These are phyloP conservation scores for Campylomormyrus numenius DNA, from an alignment of 2,113 vertebrate species.

Conservation along the genomic window DNA sequence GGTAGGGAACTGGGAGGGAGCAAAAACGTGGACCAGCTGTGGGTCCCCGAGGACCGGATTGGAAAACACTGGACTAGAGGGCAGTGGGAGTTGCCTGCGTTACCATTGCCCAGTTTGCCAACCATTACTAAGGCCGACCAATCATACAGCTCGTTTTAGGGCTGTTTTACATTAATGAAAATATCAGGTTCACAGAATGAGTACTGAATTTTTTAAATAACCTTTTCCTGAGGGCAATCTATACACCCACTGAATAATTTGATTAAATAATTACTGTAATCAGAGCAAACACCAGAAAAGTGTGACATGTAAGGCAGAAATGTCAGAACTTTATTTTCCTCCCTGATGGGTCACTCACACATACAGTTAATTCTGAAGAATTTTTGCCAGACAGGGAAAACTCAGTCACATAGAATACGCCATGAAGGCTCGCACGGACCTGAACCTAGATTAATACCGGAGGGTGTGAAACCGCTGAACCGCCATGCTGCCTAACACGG, in stretches of 20 bases:
- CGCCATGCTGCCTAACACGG: not conserved
- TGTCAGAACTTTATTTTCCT: not conserved
- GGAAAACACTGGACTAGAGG: not conserved
- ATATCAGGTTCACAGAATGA: not conserved
- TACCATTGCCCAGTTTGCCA: not conserved
- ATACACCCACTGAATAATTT: not conserved
- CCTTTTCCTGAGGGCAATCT: not conserved
- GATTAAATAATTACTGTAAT: not conserved
- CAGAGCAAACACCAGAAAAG: not conserved
- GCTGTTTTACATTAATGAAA: not conserved
- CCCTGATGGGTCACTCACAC: not conserved
- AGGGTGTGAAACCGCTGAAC: not conserved
- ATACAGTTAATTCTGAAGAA: not conserved
- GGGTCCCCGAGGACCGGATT: not conserved
- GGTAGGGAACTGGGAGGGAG: not conserved
- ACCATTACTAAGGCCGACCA: not conserved
- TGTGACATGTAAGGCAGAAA: not conserved
- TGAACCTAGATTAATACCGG: not conserved
- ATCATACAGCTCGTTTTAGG: not conserved
- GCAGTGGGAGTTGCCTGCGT: not conserved
- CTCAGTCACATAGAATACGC: not conserved
- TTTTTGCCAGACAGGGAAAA: not conserved
- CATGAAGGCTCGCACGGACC: not conserved
- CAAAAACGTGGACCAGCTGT: not conserved
- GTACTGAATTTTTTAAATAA: not conserved